Conservation (phyloP, 2,888 invertebrate genomes). For the Apoderus coryli region DNA sequence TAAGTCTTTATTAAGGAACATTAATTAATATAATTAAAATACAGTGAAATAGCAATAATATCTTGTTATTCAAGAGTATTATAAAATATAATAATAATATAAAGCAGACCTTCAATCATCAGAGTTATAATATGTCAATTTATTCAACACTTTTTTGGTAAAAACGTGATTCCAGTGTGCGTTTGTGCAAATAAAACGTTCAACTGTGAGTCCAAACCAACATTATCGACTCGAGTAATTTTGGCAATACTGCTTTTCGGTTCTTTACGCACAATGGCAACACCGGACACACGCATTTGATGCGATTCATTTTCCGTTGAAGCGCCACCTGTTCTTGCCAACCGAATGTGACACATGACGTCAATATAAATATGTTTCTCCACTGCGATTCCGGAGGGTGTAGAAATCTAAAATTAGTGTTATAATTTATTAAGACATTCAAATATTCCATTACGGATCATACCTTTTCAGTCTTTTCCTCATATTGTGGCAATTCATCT, state of each 20-base stretch:
- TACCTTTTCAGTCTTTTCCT: constrained; percentile 42
- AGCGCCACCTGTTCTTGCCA: constrained; percentile 43
- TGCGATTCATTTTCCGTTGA: constrained; percentile 43
- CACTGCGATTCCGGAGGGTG: constrained; percentile 33
- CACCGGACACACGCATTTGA: constrained; percentile 52
- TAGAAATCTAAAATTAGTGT: constrained; percentile 23
- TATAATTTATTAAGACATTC: background rate
- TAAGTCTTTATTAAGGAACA: too few relatives aligned
- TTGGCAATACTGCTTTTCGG: constrained; percentile 40
- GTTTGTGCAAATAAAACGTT: constrained; percentile 50
- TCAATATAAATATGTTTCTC: constrained; percentile 53
- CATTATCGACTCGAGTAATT: constrained; percentile 46
- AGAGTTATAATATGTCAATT: too few relatives aligned
- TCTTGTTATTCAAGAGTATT: too few relatives aligned
- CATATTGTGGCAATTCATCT: constrained; percentile 51
- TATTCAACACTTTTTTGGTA: constrained; percentile 29
- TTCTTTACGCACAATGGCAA: constrained; percentile 47
- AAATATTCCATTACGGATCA: background rate
- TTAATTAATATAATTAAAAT: too few relatives aligned
- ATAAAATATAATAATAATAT: too few relatives aligned
- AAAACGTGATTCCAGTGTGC: constrained; percentile 49
- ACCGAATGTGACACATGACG: constrained; percentile 49
- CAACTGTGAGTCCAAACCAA: constrained; percentile 53
- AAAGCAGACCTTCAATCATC: too few relatives aligned
- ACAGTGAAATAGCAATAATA: too few relatives aligned